Evolutionary conservation across 2,888 invertebrate species (phyloP).

Genomic region (Macrosiphum euphorbiae): DNA sequence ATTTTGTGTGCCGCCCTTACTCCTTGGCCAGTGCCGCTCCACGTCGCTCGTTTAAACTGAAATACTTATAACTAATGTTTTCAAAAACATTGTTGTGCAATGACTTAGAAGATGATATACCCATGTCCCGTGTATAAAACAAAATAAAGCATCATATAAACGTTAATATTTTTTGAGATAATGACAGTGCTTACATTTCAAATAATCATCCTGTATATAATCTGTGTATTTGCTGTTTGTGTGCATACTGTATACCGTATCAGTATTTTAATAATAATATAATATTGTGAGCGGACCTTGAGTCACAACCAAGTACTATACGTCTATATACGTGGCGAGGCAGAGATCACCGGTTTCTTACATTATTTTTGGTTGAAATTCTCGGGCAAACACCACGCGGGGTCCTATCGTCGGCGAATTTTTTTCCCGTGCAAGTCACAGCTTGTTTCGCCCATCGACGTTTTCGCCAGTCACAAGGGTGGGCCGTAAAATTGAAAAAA

Average conservation of each 20-base stretch:
- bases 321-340: not conserved
- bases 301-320: not conserved
- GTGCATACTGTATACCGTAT: not conserved
- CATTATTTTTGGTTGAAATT: not conserved
- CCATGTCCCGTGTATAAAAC: not conserved
- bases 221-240: not conserved
- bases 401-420: not conserved
- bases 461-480: not conserved
- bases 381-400: not conserved
- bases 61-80: not conserved
- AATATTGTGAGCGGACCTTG: not conserved
- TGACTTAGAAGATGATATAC: not conserved
- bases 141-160: not conserved
- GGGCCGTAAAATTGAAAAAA: not conserved
- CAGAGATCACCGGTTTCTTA: not conserved
- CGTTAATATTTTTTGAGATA: not conserved
- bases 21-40: not conserved
- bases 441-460: not conserved
- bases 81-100: not conserved
- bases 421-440: not conserved
- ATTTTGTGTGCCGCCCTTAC: not conserved
- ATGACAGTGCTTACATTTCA: not conserved
- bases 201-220: not conserved
- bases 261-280: not conserved
- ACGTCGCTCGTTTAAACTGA: not conserved